Base-by-base conservation (phyloP, 2,888 invertebrate species). In the Parnassius orleans region DNA sequence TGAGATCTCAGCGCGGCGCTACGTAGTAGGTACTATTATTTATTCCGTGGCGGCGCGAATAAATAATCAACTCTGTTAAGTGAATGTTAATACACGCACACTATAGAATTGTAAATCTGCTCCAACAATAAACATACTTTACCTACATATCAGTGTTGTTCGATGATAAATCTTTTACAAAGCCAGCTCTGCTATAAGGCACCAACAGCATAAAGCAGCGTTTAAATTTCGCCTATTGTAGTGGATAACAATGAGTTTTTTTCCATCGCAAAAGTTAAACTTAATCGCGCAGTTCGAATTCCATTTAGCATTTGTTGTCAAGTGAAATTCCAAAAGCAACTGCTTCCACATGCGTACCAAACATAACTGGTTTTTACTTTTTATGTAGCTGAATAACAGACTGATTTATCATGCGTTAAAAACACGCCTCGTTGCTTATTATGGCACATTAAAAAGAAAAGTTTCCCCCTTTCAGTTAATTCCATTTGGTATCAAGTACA, bases 311-410 rank as follows among this genome's bases (percentile, higher is more conserved):
- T 48, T 53, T 53, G 51, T 50, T 56, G 55, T 55, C 44, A 56
- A 12, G 59, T 56, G 60, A 44, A 57, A 59, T 57, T 41, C 44
- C 14, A 50, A 52, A 48, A 15, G 57, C 61, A 62, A 65, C 59
- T 42, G 61, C 62, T 57, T 15, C 42, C 52, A 60, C 42, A 55
- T 65, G 65, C 61, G 63, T 56, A 67, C 61, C 61, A 68, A 66
- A 68, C 65, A 63, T 66, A 72, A 72, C 70, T 69, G 72, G 72
- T 70, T 72, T 65, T 65, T 59, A 62, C 55, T 70, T 72, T 65
- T 65, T 59, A 62, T 59, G 19, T 63, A 55, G 46, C 51, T 44
- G 51, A 58, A 63, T 48, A 46, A 61, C 53, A 54, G 53, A 64
- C 44, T 33, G 50, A 61, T 65, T 64, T 61, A 62, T 48, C 14